phyloP scores from a whole-genome alignment of 2,888 invertebrate species.

The Amphiduros pacificus region DNA sequence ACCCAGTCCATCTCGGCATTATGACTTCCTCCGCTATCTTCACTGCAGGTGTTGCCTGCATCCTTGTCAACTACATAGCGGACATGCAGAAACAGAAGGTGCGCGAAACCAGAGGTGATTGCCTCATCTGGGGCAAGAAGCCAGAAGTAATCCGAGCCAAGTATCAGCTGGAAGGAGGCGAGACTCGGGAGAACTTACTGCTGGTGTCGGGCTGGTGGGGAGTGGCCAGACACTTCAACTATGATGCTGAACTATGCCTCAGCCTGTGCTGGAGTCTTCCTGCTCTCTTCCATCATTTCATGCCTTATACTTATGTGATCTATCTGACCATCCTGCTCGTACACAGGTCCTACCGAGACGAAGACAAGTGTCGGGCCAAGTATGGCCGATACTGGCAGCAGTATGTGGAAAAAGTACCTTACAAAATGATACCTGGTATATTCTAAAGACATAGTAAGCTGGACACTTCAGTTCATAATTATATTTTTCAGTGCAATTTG shows the following conservation, averaged over 20 bases:
- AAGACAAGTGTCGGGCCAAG: slow-evolving; percentile 64
- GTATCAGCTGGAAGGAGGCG: slow-evolving; percentile 53
- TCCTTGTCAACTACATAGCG: slow-evolving; percentile 63
- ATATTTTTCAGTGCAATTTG: too few species aligned
- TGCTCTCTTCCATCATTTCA: slow-evolving; percentile 56
- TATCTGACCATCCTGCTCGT: slow-evolving; percentile 62
- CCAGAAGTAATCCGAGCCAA: slow-evolving; percentile 54
- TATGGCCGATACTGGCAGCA: slow-evolving; percentile 65
- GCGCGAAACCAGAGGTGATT: slow-evolving; percentile 57
- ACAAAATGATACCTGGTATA: slow-evolving; percentile 64
- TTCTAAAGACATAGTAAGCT: too few species aligned
- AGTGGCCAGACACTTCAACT: slow-evolving; percentile 66
- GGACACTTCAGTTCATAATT: too few species aligned
- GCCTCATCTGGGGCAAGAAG: slow-evolving; percentile 58
- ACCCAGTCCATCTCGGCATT: slow-evolving; percentile 48
- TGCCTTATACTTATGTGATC: slow-evolving; percentile 63
- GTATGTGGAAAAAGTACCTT: slow-evolving; percentile 64
- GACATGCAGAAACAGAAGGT: slow-evolving; percentile 64
- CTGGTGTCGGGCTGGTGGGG: slow-evolving; percentile 68
- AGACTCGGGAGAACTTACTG: slow-evolving; percentile 57
- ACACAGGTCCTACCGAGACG: slow-evolving; percentile 65
- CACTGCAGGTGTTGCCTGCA: slow-evolving; percentile 52
- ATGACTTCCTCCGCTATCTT: slow-evolving; percentile 48
- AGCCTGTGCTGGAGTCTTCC: slow-evolving; percentile 64
- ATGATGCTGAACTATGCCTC: slow-evolving; percentile 64